A percentile compares a stretch with the other conserved stretches of the same genome.
Conservation (phyloP, 2,888 invertebrate species). For the Ormyrus pomaceus region DNA sequence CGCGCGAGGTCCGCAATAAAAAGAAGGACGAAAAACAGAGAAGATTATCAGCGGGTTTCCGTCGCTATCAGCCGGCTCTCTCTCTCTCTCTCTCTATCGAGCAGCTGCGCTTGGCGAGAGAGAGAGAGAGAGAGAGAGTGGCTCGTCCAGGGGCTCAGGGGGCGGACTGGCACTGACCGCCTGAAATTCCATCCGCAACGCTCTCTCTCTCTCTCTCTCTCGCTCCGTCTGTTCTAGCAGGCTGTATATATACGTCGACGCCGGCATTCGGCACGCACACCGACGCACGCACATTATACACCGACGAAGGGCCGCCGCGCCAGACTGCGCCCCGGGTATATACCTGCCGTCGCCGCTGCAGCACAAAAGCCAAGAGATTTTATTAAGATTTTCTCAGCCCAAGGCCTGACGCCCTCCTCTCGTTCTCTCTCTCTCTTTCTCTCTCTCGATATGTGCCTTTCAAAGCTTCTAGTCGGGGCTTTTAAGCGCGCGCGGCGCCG, state of each 20-base stretch:
- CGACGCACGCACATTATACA: constrained; percentile 10
- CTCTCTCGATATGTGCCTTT: background rate
- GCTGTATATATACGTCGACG: background rate
- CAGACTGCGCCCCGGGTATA: constrained; percentile 7
- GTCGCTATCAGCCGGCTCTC: constrained; percentile 45
- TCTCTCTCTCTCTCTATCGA: background rate
- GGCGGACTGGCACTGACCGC: constrained; percentile 48
- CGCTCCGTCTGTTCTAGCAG: background rate
- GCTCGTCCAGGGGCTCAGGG: constrained; percentile 44
- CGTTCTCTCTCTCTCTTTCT: background rate
- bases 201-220: background rate
- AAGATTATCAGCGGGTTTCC: constrained; percentile 51
- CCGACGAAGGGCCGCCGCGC: background rate
- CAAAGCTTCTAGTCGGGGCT: background rate
- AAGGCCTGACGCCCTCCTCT: background rate
- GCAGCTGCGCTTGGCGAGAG: background rate
- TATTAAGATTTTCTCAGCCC: constrained; percentile 49
- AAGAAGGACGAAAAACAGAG: constrained; percentile 19
- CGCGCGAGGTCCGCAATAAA: background rate
- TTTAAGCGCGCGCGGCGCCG: background rate
- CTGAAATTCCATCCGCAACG: constrained; percentile 51
- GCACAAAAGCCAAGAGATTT: constrained; percentile 52
- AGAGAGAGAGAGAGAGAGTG: constrained; percentile 2
- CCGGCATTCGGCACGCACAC: constrained; percentile 17
- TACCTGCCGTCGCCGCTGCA: background rate